These are phyloP conservation scores for Syrrhaptes paradoxus DNA, from an alignment of 2,113 vertebrate species.

Conservation along the genomic window DNA sequence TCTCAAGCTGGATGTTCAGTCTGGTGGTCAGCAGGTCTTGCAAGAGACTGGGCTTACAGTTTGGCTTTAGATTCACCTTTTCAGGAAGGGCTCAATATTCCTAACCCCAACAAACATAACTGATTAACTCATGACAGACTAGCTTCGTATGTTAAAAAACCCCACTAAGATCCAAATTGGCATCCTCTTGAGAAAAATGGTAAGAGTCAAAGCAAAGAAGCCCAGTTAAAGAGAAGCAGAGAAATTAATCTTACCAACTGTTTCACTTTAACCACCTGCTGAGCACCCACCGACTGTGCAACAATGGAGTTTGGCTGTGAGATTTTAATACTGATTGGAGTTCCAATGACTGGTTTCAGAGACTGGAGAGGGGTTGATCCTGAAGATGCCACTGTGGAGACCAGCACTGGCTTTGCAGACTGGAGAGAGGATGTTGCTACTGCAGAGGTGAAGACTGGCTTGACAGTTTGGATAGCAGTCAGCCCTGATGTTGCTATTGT, in stretches of 20 bases:
- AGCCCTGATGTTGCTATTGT: background rate
- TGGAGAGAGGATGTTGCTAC: conserved; percentile 30
- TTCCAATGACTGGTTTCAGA: conserved; percentile 25
- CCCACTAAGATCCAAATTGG: background rate
- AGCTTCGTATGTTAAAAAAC: background rate
- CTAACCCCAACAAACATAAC: background rate
- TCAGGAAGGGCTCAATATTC: background rate
- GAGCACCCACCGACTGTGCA: conserved; percentile 15
- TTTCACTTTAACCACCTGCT: conserved; percentile 70
- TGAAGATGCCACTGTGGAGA: background rate
- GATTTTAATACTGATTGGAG: conserved; percentile 66
- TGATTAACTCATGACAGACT: background rate
- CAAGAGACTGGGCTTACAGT: background rate
- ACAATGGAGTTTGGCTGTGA: conserved; percentile 28
- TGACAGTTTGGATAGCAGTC: conserved; percentile 55
- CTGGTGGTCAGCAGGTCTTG: background rate
- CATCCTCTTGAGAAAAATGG: background rate
- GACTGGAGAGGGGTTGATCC: background rate
- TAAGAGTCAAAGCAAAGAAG: background rate
- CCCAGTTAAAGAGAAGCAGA: background rate
- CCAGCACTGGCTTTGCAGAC: conserved; percentile 43
- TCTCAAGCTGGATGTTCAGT: background rate
- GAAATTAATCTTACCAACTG: conserved; percentile 78
- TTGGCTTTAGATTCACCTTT: background rate
- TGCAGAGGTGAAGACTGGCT: conserved; percentile 17